A percentile compares a stretch with the other conserved stretches of the same genome.
Evolutionary conservation across 2,888 invertebrate species (phyloP).

Genomic region (Melieria picta): DNA sequence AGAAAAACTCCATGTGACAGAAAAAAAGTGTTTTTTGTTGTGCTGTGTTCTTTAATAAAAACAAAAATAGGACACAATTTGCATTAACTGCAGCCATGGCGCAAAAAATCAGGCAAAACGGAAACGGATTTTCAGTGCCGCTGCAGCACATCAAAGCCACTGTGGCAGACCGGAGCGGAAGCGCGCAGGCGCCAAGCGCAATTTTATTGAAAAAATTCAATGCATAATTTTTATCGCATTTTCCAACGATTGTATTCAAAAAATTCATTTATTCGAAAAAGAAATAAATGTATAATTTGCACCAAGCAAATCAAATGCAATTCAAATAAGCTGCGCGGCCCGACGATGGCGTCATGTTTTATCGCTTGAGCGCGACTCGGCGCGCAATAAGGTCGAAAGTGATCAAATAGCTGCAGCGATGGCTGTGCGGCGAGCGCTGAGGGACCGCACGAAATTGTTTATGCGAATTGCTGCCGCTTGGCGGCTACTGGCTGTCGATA

Average conservation of each 20-base stretch:
- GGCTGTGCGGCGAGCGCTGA: neutral
- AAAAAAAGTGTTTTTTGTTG: no score
- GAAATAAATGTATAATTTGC: neutral
- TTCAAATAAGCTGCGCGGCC: no score
- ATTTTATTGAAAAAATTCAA: neutral
- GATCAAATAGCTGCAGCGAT: neutral
- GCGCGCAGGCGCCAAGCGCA: neutral
- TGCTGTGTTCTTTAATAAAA: no score
- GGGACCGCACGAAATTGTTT: no score
- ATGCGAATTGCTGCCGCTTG: no score
- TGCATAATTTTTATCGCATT: neutral
- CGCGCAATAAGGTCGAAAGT: conserved; percentile 30
- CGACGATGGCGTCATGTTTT: no score
- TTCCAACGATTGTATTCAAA: neutral
- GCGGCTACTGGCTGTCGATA: no score
- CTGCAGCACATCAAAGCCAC: neutral
- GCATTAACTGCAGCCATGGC: neutral
- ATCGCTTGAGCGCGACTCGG: neutral
- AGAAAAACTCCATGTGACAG: no score
- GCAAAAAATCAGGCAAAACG: neutral
- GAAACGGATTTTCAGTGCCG: neutral
- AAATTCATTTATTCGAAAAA: neutral
- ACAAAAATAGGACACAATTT: neutral
- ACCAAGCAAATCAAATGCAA: no score
- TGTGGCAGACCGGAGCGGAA: no score